Evolutionary conservation across 2,113 vertebrate species (phyloP).

Genomic region (Mugil cephalus): DNA sequence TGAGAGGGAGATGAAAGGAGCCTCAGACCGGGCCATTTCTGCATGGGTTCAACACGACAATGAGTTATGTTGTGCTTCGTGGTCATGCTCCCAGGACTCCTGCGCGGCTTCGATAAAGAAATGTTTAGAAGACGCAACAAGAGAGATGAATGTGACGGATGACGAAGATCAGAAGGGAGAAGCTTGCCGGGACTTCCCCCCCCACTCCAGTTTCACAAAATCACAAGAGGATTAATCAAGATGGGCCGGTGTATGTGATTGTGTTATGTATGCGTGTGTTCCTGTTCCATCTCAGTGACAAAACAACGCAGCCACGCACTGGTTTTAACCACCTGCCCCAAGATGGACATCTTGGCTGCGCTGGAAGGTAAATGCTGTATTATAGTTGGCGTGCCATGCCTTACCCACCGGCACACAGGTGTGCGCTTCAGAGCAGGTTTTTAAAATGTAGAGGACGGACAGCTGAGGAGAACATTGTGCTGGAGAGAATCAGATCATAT

Average conservation of each 20-base stretch:
- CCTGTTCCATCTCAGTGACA: conserved; percentile 40
- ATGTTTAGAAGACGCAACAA: conserved; percentile 65
- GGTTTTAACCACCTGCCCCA: conserved; percentile 61
- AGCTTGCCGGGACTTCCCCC: conserved; percentile 53
- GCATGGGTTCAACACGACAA: conserved; percentile 57
- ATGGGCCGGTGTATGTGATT: conserved; percentile 18
- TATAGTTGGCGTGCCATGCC: conserved; percentile 50
- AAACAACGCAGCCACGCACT: conserved; percentile 20
- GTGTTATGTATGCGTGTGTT: conserved; percentile 18
- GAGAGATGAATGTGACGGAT: conserved; percentile 52
- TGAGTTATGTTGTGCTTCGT: conserved; percentile 53
- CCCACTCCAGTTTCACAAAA: conserved; percentile 32
- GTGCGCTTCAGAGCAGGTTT: conserved; percentile 26
- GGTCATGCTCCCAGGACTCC: conserved; percentile 46
- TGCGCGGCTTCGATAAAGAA: conserved; percentile 50
- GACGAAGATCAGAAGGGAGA: conserved; percentile 57
- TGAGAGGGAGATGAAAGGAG: conserved; percentile 72
- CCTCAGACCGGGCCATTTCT: conserved; percentile 49
- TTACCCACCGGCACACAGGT: conserved; percentile 63
- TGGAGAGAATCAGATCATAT: conserved; percentile 58
- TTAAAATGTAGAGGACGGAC: conserved; percentile 19
- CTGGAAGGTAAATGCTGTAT: conserved; percentile 32
- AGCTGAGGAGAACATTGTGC: conserved; percentile 38
- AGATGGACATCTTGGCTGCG: conserved; percentile 30
- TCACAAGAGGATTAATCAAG: conserved; percentile 60